Base-by-base conservation (phyloP, 2,113 vertebrate genomes). In the Eonycteris spelaea region DNA sequence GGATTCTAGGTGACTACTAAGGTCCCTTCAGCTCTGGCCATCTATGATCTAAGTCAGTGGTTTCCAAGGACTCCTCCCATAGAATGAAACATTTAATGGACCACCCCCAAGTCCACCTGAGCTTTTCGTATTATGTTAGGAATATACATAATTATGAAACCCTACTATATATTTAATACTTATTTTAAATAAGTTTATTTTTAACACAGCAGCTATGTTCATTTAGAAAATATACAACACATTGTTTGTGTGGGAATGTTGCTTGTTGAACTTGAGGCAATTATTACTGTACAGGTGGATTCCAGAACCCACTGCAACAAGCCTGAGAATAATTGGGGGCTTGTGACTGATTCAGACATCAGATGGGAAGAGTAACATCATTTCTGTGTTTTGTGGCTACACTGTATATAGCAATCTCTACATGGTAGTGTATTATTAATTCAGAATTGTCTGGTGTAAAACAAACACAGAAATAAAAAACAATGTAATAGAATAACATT, bases 221-320 rank as follows among this genome's bases (percentile, higher is more conserved):
- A 93, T 11, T 93, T 55, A 80, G 70, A 57, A 92, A 95, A 68
- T 7, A 95, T 51, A 65, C 80, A 92, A 59, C 45, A 57, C 24
- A 59, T 6, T 86, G 35, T 53, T 91, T 35, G 55, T 67, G 26
- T 80, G 40, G 21, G 71, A 84, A 91, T 77, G 38, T 61, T 74
- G 18, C 43, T 82, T 70, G 18, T 55, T 91, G 38, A 85, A 94
- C 11, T 67, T 59, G 40, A 96, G 40, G 74, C 45, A 74, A 78
- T 90, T 65, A 45, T 63, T 24, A 35, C 30, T 15, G 6, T 40
- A 22, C 4, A 1, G 2, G 30, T 79, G 45, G 59, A 89, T 63
- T 71, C 14, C 40, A 86, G 45, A 40, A 45, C 21, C 22, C 28
- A 51, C 18, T 45, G 13, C 7, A 86, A 71, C 18, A 70, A 85